phyloP scores from a whole-genome alignment of 2,888 invertebrate species.

The Altica lythri region DNA sequence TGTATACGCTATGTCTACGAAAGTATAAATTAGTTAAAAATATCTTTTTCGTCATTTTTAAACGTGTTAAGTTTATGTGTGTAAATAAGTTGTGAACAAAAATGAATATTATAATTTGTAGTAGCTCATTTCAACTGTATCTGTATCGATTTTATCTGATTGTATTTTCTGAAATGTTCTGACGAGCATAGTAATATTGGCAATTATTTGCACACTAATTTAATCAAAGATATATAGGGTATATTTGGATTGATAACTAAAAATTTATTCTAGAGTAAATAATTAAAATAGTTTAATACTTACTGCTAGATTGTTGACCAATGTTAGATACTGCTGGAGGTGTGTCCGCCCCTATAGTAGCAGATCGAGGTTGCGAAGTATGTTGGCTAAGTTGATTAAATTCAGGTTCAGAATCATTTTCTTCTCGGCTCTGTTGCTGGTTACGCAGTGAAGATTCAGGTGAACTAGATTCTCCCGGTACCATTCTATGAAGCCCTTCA shows the following conservation, averaged over 20 bases:
- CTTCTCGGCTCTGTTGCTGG: conserved; percentile 34
- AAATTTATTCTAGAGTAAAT: neutral
- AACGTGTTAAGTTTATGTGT: too few relatives aligned
- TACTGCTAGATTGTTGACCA: conserved; percentile 25
- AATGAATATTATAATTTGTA: too few relatives aligned
- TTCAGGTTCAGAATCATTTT: conserved; percentile 45
- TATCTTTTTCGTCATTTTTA: too few relatives aligned
- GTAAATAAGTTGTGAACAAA: too few relatives aligned
- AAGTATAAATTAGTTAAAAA: too few relatives aligned
- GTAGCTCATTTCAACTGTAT: too few relatives aligned
- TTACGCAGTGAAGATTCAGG: conserved; percentile 46
- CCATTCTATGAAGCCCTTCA: conserved; percentile 65
- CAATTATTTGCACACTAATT: too few relatives aligned
- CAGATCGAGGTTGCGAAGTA: conserved; percentile 49
- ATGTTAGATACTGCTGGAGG: conserved; percentile 45
- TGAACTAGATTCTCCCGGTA: conserved; percentile 66
- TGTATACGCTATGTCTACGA: conserved; percentile 4
- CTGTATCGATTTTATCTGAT: too few relatives aligned
- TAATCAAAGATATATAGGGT: neutral
- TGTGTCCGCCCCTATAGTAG: conserved; percentile 57
- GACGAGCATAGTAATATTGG: too few relatives aligned
- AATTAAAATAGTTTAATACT: conserved; percentile 36
- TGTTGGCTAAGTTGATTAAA: conserved; percentile 37
- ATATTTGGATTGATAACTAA: neutral
- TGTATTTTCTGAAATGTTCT: too few relatives aligned